A percentile compares a stretch with the other conserved stretches of the same genome.
phyloP scores from a whole-genome alignment of 2,888 invertebrate genomes.

The Aporophyla nigra region DNA sequence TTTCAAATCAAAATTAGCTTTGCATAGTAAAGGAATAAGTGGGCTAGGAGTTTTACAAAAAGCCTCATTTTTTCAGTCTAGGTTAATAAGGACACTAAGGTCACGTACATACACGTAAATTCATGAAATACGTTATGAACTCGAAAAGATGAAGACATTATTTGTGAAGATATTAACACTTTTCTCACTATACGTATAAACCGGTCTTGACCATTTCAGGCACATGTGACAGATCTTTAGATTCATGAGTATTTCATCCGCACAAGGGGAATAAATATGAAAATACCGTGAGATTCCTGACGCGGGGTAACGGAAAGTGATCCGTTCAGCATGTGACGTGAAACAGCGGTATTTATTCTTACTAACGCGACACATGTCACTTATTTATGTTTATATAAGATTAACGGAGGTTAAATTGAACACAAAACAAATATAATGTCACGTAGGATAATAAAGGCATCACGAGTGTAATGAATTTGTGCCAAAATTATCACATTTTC shows the following conservation, averaged over 20 bases:
- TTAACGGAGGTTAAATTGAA: background rate
- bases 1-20: too few species aligned
- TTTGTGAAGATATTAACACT: background rate
- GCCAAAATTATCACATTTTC: background rate
- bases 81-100: background rate
- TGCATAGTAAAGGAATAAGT: too few species aligned
- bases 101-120: background rate
- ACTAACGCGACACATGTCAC: background rate
- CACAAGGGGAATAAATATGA: background rate
- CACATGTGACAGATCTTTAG: background rate
- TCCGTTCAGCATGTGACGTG: slow-evolving; percentile 6
- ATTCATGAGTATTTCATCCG: background rate
- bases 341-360: background rate
- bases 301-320: background rate
- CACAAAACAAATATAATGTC: background rate
- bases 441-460: background rate
- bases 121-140: background rate
- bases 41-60: too few species aligned
- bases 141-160: background rate
- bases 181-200: background rate
- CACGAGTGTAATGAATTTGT: background rate
- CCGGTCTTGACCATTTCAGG: background rate
- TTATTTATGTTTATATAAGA: too few species aligned
- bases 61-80: too few species aligned
- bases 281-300: slow-evolving; percentile 36